Evolutionary conservation across 1,140 invertebrate genomes (phyloP).

Genomic region (Lepidurus packardi): DNA sequence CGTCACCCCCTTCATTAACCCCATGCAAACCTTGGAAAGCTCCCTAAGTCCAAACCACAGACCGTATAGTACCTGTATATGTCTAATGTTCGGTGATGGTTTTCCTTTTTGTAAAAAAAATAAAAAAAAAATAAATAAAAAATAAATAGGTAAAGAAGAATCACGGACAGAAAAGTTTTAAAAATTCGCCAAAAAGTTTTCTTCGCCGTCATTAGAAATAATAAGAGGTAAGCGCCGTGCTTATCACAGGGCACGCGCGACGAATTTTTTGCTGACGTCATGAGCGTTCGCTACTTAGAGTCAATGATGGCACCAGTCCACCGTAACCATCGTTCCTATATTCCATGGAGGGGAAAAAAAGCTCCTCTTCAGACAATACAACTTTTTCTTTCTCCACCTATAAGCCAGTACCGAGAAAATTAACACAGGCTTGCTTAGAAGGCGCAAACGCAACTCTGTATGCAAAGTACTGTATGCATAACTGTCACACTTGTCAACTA

Average conservation of each 20-base stretch:
- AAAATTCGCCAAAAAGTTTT: slow-evolving; percentile 1
- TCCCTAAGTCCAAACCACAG: not conserved
- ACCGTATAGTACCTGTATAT: no score
- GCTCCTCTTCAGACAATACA: not conserved
- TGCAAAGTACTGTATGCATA: slow-evolving; percentile 5
- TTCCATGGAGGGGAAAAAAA: not conserved
- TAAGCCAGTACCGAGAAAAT: slow-evolving; percentile 1
- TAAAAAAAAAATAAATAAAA: not conserved
- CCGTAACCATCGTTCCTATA: not conserved
- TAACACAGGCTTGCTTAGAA: not conserved
- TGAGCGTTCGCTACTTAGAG: not conserved
- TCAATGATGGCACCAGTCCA: not conserved
- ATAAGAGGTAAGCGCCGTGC: slow-evolving; percentile 14
- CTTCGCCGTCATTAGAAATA: slow-evolving; percentile 14
- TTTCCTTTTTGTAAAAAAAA: not conserved
- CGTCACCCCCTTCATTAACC: slow-evolving; percentile 14
- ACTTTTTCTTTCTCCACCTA: not conserved
- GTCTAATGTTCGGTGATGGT: not conserved
- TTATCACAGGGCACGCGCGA: slow-evolving; percentile 20
- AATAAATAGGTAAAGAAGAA: not conserved
- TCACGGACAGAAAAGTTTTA: not conserved
- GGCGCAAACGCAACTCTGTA: not conserved
- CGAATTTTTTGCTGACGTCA: slow-evolving; percentile 15
- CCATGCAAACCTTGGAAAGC: not conserved
- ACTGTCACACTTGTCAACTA: slow-evolving; percentile 12